Base-by-base conservation (phyloP, 2,888 invertebrate species). In the Shargacucullia verbasci region DNA sequence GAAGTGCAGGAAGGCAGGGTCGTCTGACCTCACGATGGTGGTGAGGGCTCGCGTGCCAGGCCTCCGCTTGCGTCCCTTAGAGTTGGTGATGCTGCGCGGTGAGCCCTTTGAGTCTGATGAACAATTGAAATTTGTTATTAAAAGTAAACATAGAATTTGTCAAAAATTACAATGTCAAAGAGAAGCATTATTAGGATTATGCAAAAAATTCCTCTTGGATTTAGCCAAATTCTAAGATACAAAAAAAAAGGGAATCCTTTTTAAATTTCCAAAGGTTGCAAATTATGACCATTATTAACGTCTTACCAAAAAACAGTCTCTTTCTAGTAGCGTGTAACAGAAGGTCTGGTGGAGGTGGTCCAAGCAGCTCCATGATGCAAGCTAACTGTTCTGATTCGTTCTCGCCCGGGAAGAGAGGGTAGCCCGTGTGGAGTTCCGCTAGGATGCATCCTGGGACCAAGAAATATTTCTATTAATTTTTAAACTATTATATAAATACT, bases 361-460 rank as follows among this genome's bases (percentile, higher is more conserved):
- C 99, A 66, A 99, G 94, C 53, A 99, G 96, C 94, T 99, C 99
- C 98, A 99, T 99, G 80, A 99, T 97, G 92, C 99, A 99, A 54
- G 99, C 98, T 70, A 99, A 95, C 90, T 99, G 99, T 85, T 99
- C 99, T 61, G 98, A 97, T 94, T 99, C 99, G 86, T 99, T 98
- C 94, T 99, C 99, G 0, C 99, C 99, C 25, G 99, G 99, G 89
- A 99, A 99, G 59, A 99, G 94, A 0, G 99, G 99, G 86, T 98
- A 98, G 39, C 99, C 98, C 7, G 99, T 99, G 88, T 98, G 98
- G 48, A 99, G 95, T 94, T 99, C 99, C 43, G 99, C 99, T 74
- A 99, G 94, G 85, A 99, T 99, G 89, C 99, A 99, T 37, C 99
- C 97, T 97, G 84, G 63, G 70, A 63, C 64, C 71, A 79, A 20